A percentile compares a stretch with the other conserved stretches of the same genome.
Conservation (phyloP, 2,113 vertebrate species). For the Callorhinus ursinus region DNA sequence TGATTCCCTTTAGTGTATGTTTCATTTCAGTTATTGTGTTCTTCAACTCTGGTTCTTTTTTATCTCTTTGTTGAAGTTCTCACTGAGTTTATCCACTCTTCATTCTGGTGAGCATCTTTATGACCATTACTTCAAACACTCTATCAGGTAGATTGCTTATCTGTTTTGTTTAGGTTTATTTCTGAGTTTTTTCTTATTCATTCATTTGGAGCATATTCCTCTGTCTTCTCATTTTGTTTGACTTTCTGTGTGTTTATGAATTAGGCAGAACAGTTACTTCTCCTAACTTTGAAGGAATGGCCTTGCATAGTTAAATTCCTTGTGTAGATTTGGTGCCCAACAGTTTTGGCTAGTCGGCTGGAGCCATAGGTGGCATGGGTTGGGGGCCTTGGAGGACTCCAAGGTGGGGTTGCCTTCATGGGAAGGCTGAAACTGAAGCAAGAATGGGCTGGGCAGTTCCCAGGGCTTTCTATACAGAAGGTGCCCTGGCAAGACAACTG, state of each 20-base stretch:
- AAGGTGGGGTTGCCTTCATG: not conserved
- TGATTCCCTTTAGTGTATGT: not conserved
- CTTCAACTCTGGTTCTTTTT: not conserved
- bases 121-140: not conserved
- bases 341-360: not conserved
- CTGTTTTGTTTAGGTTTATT: not conserved
- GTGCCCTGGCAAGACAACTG: not conserved
- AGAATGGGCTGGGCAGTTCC: not conserved
- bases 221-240: not conserved
- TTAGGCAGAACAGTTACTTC: not conserved
- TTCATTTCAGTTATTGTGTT: not conserved
- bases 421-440: not conserved
- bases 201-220: not conserved
- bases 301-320: not conserved
- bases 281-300: not conserved
- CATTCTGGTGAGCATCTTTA: not conserved
- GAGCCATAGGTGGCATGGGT: not conserved
- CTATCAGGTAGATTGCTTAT: not conserved
- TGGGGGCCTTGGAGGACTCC: not conserved
- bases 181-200: not conserved
- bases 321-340: not conserved
- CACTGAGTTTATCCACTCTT: not conserved
- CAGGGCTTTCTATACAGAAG: not conserved
- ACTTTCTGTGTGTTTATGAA: not conserved
- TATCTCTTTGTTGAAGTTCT: not conserved